phyloP scores from a whole-genome alignment of 2,888 invertebrate genomes.

The Caenorhabditis zanzibari region DNA sequence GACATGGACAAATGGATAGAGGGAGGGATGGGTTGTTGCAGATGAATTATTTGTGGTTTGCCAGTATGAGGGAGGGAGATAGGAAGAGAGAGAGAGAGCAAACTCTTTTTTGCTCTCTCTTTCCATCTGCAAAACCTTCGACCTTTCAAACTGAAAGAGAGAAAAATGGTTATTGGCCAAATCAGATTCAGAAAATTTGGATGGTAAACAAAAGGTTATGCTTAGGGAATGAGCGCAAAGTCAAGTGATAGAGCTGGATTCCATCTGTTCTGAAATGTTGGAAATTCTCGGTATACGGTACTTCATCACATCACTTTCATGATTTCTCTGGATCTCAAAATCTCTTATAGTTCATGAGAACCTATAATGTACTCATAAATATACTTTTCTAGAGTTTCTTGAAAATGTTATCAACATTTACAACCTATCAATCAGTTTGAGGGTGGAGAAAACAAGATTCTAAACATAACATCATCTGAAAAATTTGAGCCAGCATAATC shows the following conservation, averaged over 20 bases:
- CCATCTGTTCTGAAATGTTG: not conserved
- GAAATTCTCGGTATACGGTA: not conserved
- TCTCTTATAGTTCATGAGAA: not conserved
- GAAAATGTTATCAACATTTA: not conserved
- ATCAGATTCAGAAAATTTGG: conserved; percentile 18
- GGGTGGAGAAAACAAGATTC: conserved; percentile 7
- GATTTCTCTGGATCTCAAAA: no score
- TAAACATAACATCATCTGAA: conserved; percentile 11
- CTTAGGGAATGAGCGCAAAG: conserved; percentile 3
- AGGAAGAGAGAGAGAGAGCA: conserved; percentile 15
- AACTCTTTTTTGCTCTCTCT: conserved; percentile 14
- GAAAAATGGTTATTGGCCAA: conserved; percentile 39
- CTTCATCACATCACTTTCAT: no score
- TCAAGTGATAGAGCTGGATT: not conserved
- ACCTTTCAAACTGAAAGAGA: conserved; percentile 29
- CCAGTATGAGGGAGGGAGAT: conserved; percentile 16
- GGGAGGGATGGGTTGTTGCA: conserved; percentile 43
- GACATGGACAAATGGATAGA: conserved; percentile 28
- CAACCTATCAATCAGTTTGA: conserved; percentile 6
- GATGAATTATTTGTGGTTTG: conserved; percentile 49
- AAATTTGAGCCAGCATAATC: not conserved
- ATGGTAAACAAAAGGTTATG: conserved; percentile 27
- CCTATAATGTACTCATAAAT: not conserved
- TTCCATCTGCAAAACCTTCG: conserved; percentile 44
- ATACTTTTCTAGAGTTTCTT: not conserved